Evolutionary conservation across 1,140 invertebrate genomes (phyloP), one percentile per base, ranked within the genome.

Genomic region (Mesaphorura yosii): DNA sequence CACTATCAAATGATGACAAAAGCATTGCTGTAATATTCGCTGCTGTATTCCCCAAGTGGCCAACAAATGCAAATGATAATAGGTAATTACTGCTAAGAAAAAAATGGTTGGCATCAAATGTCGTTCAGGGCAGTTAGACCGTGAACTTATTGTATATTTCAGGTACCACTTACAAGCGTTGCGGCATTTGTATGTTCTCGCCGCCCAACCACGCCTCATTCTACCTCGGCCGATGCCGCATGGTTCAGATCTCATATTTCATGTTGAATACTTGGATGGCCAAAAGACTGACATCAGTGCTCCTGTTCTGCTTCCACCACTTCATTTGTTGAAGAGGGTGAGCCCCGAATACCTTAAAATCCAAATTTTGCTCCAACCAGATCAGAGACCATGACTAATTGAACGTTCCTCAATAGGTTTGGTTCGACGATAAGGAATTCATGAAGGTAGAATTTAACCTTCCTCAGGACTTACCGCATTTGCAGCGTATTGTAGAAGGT

Each of bases 1-100:
- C 88, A 6, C 73, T 97, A 15, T 83, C 82, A 3, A 90, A 88
- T 45, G 80, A 81, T 14, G 83, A 87, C 2, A 77, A 80, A 59
- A 81, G 88, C 12, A 77, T 96, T 7, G 91, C 89, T 3, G 86
- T 89, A 0, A 69, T 98, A 31, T 72, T 97, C 31, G 87, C 86
- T 66, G 85, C 93, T 1, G 84, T 96, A 68, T 97, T 92, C 72
- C 94, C 94, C 2, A 94, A 94, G 69, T 97, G 92, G 70, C 94
- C 94, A 39, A 90, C 84, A 3, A 88, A 95, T 68, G 91, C 85
- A 64, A 90, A 90, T 66, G 93, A 97, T 67, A 97, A 97, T 69
- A 81, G 88, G 81, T 86, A 69, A 59, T 2, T 23, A 19, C 6
- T 31, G 19, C 10, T 22, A 7, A 31, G 23, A 17, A 41, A 14